phyloP scores from a whole-genome alignment of 2,797 vertebrate species.

The Acanthis flammea region DNA sequence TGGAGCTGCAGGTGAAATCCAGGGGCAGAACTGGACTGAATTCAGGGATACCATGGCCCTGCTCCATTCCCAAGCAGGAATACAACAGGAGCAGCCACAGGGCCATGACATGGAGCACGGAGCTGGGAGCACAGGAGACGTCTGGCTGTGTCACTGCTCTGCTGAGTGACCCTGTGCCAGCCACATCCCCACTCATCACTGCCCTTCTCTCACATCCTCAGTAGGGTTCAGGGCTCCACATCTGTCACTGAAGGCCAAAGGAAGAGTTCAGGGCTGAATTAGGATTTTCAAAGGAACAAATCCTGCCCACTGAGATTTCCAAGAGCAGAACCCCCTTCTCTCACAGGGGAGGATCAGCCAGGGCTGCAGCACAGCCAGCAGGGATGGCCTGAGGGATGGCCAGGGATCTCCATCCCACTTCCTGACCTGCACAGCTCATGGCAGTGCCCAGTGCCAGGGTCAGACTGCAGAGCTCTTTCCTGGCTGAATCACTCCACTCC shows the following conservation, averaged over 20 bases:
- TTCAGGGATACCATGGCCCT: rapidly evolving
- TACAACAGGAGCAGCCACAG: not conserved
- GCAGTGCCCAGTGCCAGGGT: not conserved
- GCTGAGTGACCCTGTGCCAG: not conserved
- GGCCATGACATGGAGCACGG: not conserved
- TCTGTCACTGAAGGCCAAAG: not conserved
- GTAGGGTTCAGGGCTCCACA: rapidly evolving
- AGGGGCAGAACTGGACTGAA: not conserved
- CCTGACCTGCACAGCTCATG: not conserved
- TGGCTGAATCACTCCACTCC: not conserved
- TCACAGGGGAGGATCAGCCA: rapidly evolving
- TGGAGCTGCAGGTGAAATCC: not conserved
- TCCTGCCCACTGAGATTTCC: too few species aligned
- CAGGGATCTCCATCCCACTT: not conserved
- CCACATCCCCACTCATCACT: not conserved
- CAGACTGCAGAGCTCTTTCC: not conserved
- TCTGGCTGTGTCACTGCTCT: not conserved
- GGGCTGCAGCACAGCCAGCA: not conserved
- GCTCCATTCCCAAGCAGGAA: not conserved
- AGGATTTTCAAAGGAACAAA: not conserved
- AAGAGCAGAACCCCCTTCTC: not conserved
- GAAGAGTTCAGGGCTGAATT: not conserved
- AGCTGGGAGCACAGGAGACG: not conserved
- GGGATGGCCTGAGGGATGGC: not conserved
- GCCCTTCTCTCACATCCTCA: not conserved